Evolutionary conservation across 2,113 vertebrate species (phyloP).

Genomic region (Ictalurus punctatus): DNA sequence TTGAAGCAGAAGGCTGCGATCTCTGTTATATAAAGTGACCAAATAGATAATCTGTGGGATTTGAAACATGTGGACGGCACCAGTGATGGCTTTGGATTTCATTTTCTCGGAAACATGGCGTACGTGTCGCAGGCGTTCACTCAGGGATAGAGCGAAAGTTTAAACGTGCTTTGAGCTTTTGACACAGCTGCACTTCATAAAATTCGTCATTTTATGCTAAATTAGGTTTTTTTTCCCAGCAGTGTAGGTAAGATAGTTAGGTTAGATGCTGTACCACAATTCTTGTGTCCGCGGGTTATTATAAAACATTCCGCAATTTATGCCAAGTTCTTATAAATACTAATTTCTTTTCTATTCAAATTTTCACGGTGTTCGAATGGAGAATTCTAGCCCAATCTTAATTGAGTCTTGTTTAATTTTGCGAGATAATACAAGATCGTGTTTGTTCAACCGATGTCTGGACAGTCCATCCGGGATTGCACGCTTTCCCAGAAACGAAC

Average conservation of each 20-base stretch:
- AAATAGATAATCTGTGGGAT: constrained; percentile 36
- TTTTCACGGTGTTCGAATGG: too few species aligned
- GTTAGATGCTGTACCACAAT: too few species aligned
- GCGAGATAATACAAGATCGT: background rate
- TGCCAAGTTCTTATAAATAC: too few species aligned
- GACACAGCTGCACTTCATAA: background rate
- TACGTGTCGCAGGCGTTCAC: background rate
- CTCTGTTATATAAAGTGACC: constrained; percentile 43
- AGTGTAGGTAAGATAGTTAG: too few species aligned
- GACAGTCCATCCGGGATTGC: too few species aligned
- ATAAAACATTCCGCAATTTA: too few species aligned
- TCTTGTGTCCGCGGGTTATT: too few species aligned
- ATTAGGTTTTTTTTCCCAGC: too few species aligned
- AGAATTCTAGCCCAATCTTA: background rate
- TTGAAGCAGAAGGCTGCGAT: constrained; percentile 20
- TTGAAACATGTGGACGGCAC: constrained; percentile 7
- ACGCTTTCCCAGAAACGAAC: too few species aligned
- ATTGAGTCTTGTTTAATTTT: background rate
- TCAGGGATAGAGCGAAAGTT: background rate
- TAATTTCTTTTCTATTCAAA: too few species aligned
- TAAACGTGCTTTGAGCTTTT: background rate
- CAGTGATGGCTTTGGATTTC: constrained; percentile 29
- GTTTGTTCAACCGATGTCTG: background rate
- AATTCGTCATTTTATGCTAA: background rate
- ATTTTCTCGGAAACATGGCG: constrained; percentile 20